Base-by-base conservation (phyloP, 2,888 invertebrate species). In the Phymatocera aterrima region DNA sequence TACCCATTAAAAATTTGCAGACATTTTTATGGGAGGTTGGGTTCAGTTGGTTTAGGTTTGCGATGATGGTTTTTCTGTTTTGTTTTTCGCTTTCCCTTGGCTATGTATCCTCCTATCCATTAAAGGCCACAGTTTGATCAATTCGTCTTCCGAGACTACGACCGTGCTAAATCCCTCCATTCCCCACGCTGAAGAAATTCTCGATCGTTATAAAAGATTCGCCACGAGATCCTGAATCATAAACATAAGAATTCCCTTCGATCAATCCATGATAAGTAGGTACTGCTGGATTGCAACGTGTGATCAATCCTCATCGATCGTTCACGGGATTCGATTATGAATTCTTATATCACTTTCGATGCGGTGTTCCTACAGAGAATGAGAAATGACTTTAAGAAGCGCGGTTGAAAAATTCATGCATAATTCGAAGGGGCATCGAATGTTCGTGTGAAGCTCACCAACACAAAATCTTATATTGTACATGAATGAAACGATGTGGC, bases 1-100 rank as follows among this genome's bases (percentile, higher is more conserved):
- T 72, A 51, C 5, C 70, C 70, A 72, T 51, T 72, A 72, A 51
- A 72, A 72, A 48, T 10, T 51, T 31, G 1, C 48, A 72, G 18
- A 51, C 6, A 48, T 34, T 72, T 10, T 8, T 18, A 2, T 6
- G 24, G 18, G 48, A 34, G 34, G 51, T 51, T 24, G 64, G 18
- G 18, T 68, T 68, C 46, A 46, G 43, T 68, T 28, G 8, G 46
- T 24, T 68, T 68, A 68, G 68, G 21, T 43, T 43, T 43, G 12
- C 28, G n/a, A 15, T 28, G 28, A 28, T 57, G 43, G 15, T 46
- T 28, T 24, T 68, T 40, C 24, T 28, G 21, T 21, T 65, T 65
- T 40, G 1, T 12, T 65, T 24, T 24, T 65, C 21, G 21, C 68
- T 43, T 43, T 43, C 15, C 21, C 43, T 8, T 43, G n/a, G n/a